Percentiles rank a stretch among this genome's conserved stretches.
Conservation (phyloP, 2,888 invertebrate species). For the Pasiphila rectangulata region DNA sequence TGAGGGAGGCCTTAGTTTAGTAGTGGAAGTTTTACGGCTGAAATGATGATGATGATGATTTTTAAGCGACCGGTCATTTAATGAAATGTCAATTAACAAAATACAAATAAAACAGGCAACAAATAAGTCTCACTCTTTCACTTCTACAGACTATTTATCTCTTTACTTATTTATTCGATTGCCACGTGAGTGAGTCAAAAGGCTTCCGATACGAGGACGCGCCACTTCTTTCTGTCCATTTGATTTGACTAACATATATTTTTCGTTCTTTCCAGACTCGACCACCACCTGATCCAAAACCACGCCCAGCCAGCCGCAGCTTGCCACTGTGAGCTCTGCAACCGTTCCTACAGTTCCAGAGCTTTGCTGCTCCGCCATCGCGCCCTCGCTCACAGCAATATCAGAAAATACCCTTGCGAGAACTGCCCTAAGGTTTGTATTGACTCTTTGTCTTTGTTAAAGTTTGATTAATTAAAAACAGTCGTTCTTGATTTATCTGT, state of each 20-base stretch:
- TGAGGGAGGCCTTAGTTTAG: no score
- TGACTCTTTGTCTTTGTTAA: constrained; percentile 20
- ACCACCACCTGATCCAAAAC: constrained; percentile 88
- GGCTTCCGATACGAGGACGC: not conserved
- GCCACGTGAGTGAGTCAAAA: no score
- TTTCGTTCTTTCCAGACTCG: constrained; percentile 84
- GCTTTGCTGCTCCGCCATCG: constrained; percentile 91
- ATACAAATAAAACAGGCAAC: no score
- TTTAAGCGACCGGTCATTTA: no score
- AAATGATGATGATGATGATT: no score
- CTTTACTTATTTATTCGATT: no score
- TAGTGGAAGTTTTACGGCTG: no score
- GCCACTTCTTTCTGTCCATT: not conserved
- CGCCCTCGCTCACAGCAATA: constrained; percentile 89
- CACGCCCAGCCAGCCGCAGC: constrained; percentile 90
- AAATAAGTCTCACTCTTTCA: no score
- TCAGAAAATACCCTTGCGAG: constrained; percentile 94
- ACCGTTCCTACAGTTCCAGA: constrained; percentile 90
- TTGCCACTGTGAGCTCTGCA: constrained; percentile 91
- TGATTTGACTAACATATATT: not conserved
- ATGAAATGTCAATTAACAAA: no score
- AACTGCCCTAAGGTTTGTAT: constrained; percentile 90
- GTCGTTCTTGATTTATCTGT: no score
- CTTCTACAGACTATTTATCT: no score
- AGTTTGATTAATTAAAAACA: no score